Percentiles rank a stretch among this genome's conserved stretches.
phyloP scores from a whole-genome alignment of 1,140 invertebrate species.

The Drosophila funebris region DNA sequence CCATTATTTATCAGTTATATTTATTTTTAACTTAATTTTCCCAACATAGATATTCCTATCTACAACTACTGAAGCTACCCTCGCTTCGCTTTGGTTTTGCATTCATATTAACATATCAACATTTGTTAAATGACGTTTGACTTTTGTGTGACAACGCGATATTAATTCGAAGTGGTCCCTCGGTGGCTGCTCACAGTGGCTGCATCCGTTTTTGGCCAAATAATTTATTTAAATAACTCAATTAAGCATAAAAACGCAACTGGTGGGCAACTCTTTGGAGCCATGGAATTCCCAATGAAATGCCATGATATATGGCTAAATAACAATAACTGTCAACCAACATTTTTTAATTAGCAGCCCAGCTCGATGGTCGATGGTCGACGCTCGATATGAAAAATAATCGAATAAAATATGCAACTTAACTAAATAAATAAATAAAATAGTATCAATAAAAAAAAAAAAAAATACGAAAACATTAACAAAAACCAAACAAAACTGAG shows the following conservation, averaged over 20 bases:
- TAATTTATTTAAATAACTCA: constrained; percentile 82
- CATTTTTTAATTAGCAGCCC: constrained; percentile 76
- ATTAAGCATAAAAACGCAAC: constrained; percentile 79
- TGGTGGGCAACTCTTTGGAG: constrained; percentile 55
- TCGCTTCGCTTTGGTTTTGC: constrained; percentile 48
- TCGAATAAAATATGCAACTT: constrained; percentile 61
- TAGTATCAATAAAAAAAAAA: too few relatives aligned
- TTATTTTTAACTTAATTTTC: not conserved
- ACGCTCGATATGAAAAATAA: constrained; percentile 51
- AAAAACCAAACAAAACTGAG: not conserved
- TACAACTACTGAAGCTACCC: constrained; percentile 4
- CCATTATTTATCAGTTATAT: not conserved
- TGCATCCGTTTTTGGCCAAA: constrained; percentile 59
- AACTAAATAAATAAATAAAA: constrained; percentile 51
- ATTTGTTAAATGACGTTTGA: constrained; percentile 82
- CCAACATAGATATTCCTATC: not conserved
- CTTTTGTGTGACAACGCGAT: constrained; percentile 79
- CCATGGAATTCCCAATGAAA: constrained; percentile 80
- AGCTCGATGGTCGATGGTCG: constrained; percentile 20
- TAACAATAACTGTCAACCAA: constrained; percentile 76
- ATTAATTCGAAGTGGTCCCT: constrained; percentile 66
- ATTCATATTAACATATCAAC: constrained; percentile 80
- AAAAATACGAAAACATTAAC: not conserved
- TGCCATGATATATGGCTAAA: constrained; percentile 79
- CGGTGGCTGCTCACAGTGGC: constrained; percentile 17